Evolutionary conservation across 2,888 invertebrate species (phyloP).

Genomic region (Orgyia antiqua): DNA sequence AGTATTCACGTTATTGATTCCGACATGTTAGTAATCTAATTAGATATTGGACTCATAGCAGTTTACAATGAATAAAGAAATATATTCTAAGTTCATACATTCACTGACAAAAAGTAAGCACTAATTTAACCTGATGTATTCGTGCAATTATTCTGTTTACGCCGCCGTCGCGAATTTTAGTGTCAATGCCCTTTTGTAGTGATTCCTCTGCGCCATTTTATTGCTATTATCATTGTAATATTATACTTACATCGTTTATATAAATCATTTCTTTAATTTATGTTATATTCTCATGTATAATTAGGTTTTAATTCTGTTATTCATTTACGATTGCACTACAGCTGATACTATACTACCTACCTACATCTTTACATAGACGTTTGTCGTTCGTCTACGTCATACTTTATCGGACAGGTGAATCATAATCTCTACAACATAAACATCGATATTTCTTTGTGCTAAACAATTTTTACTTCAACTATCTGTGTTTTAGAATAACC

Average conservation of each 20-base stretch:
- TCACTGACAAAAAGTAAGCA: no score
- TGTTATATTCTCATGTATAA: no score
- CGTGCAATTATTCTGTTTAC: conserved; percentile 41
- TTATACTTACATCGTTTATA: no score
- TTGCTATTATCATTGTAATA: background rate
- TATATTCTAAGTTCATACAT: no score
- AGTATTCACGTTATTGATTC: conserved; percentile 30
- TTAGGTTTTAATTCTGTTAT: no score
- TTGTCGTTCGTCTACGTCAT: conserved; percentile 26
- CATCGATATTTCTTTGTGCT: conserved; percentile 23
- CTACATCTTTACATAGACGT: background rate
- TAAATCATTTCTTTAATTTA: no score
- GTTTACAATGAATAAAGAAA: no score
- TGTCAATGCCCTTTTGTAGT: conserved; percentile 32
- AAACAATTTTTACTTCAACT: conserved; percentile 2
- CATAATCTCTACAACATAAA: conserved; percentile 33
- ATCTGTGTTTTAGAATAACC: no score
- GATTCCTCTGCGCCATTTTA: background rate
- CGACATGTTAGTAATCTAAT: no score
- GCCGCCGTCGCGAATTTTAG: conserved; percentile 11
- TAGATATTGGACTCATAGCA: no score
- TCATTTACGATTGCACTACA: background rate
- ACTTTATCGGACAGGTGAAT: conserved; percentile 41
- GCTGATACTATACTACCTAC: background rate
- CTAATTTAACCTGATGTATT: no score